Evolutionary conservation across 2,797 vertebrate species (phyloP).

Genomic region (Natrix natrix): DNA sequence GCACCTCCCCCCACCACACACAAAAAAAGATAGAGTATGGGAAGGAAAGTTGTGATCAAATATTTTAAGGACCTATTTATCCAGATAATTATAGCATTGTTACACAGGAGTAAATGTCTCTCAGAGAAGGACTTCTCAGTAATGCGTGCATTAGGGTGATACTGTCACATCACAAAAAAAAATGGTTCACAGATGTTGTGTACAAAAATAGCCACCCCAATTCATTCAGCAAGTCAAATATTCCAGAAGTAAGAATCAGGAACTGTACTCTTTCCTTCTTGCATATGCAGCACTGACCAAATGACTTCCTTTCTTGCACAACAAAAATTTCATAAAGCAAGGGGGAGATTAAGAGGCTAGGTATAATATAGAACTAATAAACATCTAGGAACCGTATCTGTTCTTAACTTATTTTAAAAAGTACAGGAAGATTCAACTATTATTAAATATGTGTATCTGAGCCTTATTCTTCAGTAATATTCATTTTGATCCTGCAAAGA

Average conservation of each 20-base stretch:
- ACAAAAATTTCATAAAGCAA: conserved; percentile 28
- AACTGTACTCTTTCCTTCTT: conserved; percentile 1
- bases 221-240: conserved; percentile 7
- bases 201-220: background rate
- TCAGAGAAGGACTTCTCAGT: background rate
- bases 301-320: conserved; percentile 30
- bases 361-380: background rate
- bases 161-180: background rate
- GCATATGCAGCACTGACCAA: conserved; percentile 2
- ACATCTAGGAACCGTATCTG: background rate
- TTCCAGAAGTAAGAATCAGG: conserved; percentile 8
- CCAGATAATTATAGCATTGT: background rate
- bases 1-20: background rate
- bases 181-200: background rate
- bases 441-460: conserved; percentile 17
- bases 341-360: conserved; percentile 29
- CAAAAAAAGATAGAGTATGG: background rate
- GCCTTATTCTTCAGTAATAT: conserved; percentile 19
- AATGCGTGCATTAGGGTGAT: background rate
- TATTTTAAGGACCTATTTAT: background rate
- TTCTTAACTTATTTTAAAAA: conserved; percentile 9
- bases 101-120: background rate
- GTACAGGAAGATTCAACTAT: background rate
- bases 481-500: conserved; percentile 21
- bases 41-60: background rate